phyloP scores from a whole-genome alignment of 2,888 invertebrate species.

The Hyppa rectilinea region DNA sequence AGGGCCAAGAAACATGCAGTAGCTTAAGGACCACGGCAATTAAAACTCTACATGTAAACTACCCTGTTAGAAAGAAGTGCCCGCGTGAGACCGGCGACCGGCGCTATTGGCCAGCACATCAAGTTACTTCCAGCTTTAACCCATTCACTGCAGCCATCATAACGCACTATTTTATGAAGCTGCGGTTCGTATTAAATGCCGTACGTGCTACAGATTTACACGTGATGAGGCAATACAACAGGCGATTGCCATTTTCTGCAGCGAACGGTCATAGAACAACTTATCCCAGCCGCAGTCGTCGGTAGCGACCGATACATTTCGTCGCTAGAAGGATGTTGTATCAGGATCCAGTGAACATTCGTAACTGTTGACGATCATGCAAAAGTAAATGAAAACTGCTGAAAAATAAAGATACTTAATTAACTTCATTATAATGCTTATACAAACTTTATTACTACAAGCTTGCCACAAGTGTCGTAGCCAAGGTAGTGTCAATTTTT shows the following conservation, averaged over 20 bases:
- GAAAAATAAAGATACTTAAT: slow-evolving; percentile 45
- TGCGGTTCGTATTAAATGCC: neutral
- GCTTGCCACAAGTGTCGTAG: neutral
- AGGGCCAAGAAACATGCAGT: no score
- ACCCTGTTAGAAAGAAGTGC: neutral
- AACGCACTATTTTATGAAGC: neutral
- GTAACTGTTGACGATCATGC: slow-evolving; percentile 49
- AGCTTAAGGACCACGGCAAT: no score
- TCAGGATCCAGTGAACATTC: slow-evolving; percentile 27
- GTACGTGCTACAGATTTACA: neutral
- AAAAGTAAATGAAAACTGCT: slow-evolving; percentile 58
- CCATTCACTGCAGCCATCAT: no score
- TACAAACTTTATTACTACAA: neutral
- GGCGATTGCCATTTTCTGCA: neutral
- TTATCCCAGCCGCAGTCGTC: neutral
- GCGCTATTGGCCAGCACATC: neutral
- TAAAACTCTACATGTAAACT: neutral
- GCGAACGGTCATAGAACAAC: neutral
- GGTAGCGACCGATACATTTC: neutral
- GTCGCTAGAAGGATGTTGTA: slow-evolving; percentile 8
- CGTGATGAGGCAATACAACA: neutral
- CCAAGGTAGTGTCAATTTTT: neutral
- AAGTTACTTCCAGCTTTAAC: neutral
- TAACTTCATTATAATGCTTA: neutral
- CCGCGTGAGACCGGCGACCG: neutral